Evolutionary conservation across 1,140 invertebrate species (phyloP), one percentile per base, ranked within the genome.

Genomic region (Neotoxoptera formosana): DNA sequence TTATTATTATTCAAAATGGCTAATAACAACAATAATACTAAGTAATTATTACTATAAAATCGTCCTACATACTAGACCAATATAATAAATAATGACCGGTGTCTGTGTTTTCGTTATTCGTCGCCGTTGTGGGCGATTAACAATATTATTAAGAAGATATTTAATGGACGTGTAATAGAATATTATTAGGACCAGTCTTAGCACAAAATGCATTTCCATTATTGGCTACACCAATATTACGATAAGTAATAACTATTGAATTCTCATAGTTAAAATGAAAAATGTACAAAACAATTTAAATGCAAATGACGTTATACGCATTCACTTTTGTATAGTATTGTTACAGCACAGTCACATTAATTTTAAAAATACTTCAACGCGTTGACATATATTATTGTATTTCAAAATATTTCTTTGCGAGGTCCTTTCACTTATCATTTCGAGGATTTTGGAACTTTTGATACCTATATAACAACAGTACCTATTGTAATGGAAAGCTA

Each of bases 1-100:
- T 76, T 76, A 76, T 76, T 76, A 76, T 76, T 76, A 76, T 76
- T 76, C 60, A 34, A 76, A 76, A 76, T 76, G n/a, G 60, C 14
- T 76, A 76, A 34, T 76, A 76, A 76, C 60, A 76, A 76, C n/a
- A 76, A 67, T 67, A 67, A 76, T 67, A n/a, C n/a, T n/a, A 67
- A 67, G 60, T 67, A 67, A 76, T 76, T n/a, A 76, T 76, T 76
- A n/a, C 7, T n/a, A 76, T 76, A 76, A 76, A 76, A 76, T n/a
- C 60, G 14, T 76, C 60, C 60, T 76, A 76, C 60, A 76, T 76
- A n/a, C n/a, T n/a, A n/a, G 30, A 76, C 30, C 14, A 76, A 76
- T n/a, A 17, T 17, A 76, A 76, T n/a, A 76, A 76, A 76, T 76
- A 76, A 76, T 76, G 30, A 76, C 60, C 60, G n/a, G 11, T 76